These are phyloP conservation scores for Herpetotheres cachinnans DNA, from an alignment of 2,113 vertebrate genomes.

Conservation along the genomic window DNA sequence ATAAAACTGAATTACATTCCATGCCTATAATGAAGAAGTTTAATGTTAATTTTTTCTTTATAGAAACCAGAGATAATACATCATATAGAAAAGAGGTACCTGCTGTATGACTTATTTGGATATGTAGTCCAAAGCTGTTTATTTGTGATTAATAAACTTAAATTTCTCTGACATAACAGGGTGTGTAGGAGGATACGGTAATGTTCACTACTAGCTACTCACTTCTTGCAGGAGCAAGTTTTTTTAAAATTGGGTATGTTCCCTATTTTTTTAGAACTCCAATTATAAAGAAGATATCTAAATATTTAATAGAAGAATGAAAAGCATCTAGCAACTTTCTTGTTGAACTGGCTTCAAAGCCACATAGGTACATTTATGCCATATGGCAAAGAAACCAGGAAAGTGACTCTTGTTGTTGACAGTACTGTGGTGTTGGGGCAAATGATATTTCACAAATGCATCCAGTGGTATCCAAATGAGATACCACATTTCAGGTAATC, in stretches of 20 bases:
- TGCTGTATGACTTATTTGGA: background rate
- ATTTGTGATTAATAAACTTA: background rate
- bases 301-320: background rate
- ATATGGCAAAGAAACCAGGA: background rate
- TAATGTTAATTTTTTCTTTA: background rate
- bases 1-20: background rate
- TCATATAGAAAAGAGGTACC: background rate
- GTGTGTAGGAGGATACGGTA: background rate
- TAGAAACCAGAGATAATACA: background rate
- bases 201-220: background rate
- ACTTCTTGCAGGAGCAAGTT: background rate
- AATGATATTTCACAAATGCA: background rate
- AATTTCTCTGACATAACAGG: background rate
- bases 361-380: background rate
- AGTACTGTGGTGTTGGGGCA: background rate
- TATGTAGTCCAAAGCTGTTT: background rate
- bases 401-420: background rate
- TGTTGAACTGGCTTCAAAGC: background rate
- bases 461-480: background rate
- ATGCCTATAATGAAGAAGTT: background rate
- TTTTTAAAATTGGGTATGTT: background rate
- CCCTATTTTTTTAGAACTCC: background rate
- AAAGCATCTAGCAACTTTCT: background rate
- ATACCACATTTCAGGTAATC: background rate
- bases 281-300: background rate